A percentile compares a stretch with the other conserved stretches of the same genome.
Evolutionary conservation across 2,888 invertebrate genomes (phyloP).

Genomic region (Cheilosia vulpina): DNA sequence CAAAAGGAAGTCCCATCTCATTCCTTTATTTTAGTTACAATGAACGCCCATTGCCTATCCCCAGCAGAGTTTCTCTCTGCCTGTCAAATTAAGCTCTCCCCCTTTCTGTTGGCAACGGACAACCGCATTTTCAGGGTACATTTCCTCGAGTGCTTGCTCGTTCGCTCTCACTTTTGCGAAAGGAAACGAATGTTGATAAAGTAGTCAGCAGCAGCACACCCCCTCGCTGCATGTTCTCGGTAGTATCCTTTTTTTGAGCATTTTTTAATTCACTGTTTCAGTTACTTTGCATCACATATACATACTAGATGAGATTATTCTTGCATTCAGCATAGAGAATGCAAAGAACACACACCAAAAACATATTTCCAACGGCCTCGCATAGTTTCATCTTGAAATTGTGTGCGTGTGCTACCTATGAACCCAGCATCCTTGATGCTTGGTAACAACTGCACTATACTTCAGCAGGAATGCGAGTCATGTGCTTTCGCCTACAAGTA

Average conservation of each 20-base stretch:
- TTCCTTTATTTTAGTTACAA: conserved; percentile 23
- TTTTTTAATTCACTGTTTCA: conserved; percentile 48
- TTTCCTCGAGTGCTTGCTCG: conserved; percentile 42
- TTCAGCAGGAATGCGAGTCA: background rate
- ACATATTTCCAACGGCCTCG: background rate
- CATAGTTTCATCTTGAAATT: background rate
- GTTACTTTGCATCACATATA: conserved; percentile 35
- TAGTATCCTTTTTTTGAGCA: background rate
- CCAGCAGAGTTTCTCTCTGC: background rate
- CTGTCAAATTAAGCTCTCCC: conserved; percentile 27
- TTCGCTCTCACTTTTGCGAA: conserved; percentile 4
- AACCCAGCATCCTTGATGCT: background rate
- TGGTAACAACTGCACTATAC: background rate
- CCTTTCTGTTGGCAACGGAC: conserved; percentile 27
- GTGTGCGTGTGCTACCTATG: background rate
- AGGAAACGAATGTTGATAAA: conserved; percentile 6
- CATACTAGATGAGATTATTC: conserved; percentile 40
- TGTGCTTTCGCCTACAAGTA: conserved; percentile 45
- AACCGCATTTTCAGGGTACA: conserved; percentile 44
- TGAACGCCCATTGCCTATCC: background rate
- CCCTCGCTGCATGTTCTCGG: background rate
- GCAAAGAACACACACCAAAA: conserved; percentile 23
- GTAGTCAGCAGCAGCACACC: background rate
- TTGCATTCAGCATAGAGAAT: conserved; percentile 26
- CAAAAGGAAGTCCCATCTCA: background rate